These are phyloP conservation scores for Cisticola juncidis DNA, from an alignment of 2,113 vertebrate species.

Conservation along the genomic window DNA sequence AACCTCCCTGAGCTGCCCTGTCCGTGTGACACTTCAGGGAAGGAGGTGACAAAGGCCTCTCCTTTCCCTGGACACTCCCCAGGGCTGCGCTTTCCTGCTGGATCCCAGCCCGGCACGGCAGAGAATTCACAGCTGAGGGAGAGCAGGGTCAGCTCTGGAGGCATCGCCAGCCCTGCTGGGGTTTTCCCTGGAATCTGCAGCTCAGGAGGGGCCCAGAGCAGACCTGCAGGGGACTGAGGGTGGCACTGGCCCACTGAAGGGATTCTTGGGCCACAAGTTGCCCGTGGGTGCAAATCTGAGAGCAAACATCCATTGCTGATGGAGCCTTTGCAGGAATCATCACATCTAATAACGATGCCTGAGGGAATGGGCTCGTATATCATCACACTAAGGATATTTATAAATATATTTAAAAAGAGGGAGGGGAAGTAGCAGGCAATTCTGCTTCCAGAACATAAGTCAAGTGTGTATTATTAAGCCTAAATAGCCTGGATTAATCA, in stretches of 20 bases:
- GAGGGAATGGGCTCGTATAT: background rate
- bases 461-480: conserved; percentile 48
- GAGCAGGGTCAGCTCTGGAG: background rate
- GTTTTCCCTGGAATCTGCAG: background rate
- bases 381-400: background rate
- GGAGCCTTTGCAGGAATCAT: background rate
- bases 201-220: background rate
- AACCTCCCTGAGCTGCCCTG: background rate
- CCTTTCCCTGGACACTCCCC: background rate
- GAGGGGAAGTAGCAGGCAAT: conserved; percentile 8
- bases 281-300: background rate
- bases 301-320: background rate
- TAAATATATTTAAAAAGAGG: conserved; percentile 10
- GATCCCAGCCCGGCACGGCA: background rate
- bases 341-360: background rate
- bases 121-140: background rate
- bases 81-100: background rate
- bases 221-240: background rate
- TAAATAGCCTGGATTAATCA: conserved; percentile 68
- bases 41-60: background rate
- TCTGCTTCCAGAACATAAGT: conserved; percentile 45
- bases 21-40: background rate
- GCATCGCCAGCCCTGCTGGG: background rate
- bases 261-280: background rate
- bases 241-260: accelerated